phyloP scores from a whole-genome alignment of 2,113 vertebrate genomes.

The Albula glossodonta region DNA sequence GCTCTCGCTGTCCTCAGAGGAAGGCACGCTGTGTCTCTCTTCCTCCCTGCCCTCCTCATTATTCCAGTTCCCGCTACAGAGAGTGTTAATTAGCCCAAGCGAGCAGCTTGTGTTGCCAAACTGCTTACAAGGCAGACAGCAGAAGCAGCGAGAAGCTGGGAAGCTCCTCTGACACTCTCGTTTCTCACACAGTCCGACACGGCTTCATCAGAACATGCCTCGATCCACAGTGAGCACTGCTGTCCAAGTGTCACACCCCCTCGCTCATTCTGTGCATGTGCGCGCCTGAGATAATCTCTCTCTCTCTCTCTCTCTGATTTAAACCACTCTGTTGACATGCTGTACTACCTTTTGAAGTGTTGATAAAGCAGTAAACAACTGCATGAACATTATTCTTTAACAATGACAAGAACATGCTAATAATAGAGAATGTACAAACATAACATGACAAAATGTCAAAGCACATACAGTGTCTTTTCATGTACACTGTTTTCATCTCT shows the following conservation, averaged over 20 bases:
- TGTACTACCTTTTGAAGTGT: neutral
- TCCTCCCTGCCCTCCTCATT: neutral
- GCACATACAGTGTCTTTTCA: constrained; percentile 4
- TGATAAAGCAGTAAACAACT: neutral
- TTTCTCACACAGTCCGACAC: neutral
- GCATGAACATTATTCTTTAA: neutral
- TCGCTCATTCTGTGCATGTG: neutral
- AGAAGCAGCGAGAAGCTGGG: neutral
- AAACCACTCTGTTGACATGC: neutral
- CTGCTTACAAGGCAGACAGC: neutral
- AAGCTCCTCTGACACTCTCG: neutral
- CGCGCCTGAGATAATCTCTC: neutral
- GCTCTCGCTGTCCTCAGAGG: neutral
- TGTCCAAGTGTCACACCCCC: neutral
- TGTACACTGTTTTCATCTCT: constrained; percentile 7
- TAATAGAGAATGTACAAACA: neutral
- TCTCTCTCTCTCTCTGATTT: too few relatives aligned
- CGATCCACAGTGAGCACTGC: neutral
- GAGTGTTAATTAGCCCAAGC: neutral
- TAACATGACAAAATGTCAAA: neutral
- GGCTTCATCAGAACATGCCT: neutral
- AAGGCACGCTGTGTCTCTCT: neutral
- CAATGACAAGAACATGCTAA: neutral
- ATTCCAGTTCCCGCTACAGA: constrained; percentile 9
- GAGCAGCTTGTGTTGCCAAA: neutral